A percentile compares a stretch with the other conserved stretches of the same genome.
phyloP scores from a whole-genome alignment of 2,888 invertebrate species.

The Xestoiulus laeticollis region DNA sequence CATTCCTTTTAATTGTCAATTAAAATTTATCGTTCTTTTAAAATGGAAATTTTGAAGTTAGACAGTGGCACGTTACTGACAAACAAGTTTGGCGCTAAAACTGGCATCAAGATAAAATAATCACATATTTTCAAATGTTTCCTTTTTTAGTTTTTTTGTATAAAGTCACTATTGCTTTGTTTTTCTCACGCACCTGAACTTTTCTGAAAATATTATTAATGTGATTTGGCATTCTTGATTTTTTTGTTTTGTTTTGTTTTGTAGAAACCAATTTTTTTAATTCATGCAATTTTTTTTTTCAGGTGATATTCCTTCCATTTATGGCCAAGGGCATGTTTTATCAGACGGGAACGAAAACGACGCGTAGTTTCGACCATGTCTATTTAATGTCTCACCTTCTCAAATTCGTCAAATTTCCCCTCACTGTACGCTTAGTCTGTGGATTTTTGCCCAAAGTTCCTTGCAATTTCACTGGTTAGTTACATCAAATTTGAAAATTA shows the following conservation, averaged over 20 bases:
- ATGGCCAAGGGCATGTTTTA: slow-evolving; percentile 80
- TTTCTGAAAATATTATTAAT: too few relatives aligned
- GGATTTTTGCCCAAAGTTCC: slow-evolving; percentile 61
- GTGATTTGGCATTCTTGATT: too few relatives aligned
- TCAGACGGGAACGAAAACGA: slow-evolving; percentile 70
- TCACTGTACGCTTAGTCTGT: slow-evolving; percentile 70
- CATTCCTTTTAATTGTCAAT: neutral
- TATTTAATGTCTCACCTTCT: slow-evolving; percentile 69
- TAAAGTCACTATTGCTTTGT: too few relatives aligned
- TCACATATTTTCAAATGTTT: neutral
- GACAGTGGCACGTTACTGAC: neutral
- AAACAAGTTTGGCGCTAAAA: neutral
- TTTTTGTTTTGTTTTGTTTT: too few relatives aligned
- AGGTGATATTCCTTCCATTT: slow-evolving; percentile 78
- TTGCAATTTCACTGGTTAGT: slow-evolving; percentile 71
- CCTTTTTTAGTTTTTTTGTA: too few relatives aligned
- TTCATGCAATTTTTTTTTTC: slow-evolving; percentile 63
- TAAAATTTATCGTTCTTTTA: slow-evolving; percentile 2
- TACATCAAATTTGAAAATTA: too few relatives aligned
- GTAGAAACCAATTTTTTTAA: too few relatives aligned
- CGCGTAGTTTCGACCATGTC: slow-evolving; percentile 65
- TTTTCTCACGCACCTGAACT: too few relatives aligned
- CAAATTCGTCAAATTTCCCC: slow-evolving; percentile 70
- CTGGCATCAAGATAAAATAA: neutral
- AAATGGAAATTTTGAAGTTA: neutral